These are phyloP conservation scores for Fopius arisanus DNA, from an alignment of 1,140 invertebrate genomes.

Conservation along the genomic window DNA sequence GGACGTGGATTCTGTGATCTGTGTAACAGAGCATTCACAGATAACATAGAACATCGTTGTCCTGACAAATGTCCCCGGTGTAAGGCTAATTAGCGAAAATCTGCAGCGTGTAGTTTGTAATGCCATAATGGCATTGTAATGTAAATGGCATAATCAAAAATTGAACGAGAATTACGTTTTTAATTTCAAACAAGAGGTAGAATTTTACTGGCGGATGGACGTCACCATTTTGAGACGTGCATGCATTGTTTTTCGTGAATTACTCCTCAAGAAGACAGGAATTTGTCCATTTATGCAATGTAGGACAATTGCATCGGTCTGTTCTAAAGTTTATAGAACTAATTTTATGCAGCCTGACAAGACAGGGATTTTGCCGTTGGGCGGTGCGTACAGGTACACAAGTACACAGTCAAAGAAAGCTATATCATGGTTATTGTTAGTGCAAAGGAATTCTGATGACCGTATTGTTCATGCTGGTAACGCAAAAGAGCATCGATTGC, in stretches of 20 bases:
- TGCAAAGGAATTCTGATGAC: neutral
- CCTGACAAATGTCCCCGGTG: slow-evolving; percentile 8
- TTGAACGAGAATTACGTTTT: too few species aligned
- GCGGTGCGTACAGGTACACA: slow-evolving; percentile 3
- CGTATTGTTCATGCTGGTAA: neutral
- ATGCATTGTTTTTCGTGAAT: too few species aligned
- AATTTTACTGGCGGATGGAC: too few species aligned
- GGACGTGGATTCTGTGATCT: neutral
- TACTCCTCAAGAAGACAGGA: too few species aligned
- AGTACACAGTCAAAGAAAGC: too few species aligned
- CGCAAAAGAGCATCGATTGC: slow-evolving; percentile 10
- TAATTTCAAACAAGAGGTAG: too few species aligned
- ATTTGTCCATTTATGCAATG: too few species aligned
- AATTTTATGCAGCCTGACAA: slow-evolving; percentile 30
- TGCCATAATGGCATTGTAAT: too few species aligned
- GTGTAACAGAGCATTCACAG: neutral
- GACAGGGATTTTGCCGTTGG: slow-evolving; percentile 20
- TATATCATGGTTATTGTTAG: slow-evolving; percentile 24
- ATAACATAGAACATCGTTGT: slow-evolving; percentile 1
- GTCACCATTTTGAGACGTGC: too few species aligned
- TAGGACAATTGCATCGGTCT: too few species aligned
- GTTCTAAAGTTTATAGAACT: slow-evolving; percentile 25
- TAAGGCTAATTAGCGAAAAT: neutral
- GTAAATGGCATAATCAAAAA: slow-evolving; percentile 32
- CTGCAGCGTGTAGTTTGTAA: too few species aligned